Evolutionary conservation across 2,888 invertebrate species (phyloP).

Genomic region (Buathra laborator): DNA sequence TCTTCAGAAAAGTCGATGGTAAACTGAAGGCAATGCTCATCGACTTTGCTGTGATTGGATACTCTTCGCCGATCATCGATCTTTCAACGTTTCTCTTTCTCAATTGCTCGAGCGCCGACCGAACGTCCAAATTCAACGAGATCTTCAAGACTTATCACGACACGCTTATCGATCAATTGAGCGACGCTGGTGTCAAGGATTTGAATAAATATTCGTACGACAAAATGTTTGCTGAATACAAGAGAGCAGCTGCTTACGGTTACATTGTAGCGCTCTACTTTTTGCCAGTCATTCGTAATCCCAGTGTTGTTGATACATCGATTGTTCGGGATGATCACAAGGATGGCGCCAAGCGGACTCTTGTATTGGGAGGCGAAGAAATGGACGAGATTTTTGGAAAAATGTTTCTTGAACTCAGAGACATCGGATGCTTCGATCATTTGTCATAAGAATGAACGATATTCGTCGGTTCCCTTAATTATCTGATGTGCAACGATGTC

Average conservation of each 20-base stretch:
- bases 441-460: neutral
- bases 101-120: slow-evolving; percentile 52
- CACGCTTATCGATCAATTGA: slow-evolving; percentile 69
- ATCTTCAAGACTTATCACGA: slow-evolving; percentile 77
- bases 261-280: slow-evolving; percentile 75
- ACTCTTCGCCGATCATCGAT: slow-evolving; percentile 79
- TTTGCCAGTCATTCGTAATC: slow-evolving; percentile 63
- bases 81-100: slow-evolving; percentile 78
- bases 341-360: neutral
- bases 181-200: slow-evolving; percentile 69
- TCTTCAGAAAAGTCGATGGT: slow-evolving; percentile 71
- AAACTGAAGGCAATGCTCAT: slow-evolving; percentile 70
- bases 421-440: slow-evolving; percentile 47
- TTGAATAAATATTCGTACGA: slow-evolving; percentile 75
- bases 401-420: slow-evolving; percentile 76
- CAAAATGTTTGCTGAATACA: slow-evolving; percentile 76
- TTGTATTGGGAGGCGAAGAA: slow-evolving; percentile 73
- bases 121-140: slow-evolving; percentile 64
- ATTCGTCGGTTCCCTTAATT: no score
- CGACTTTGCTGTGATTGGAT: slow-evolving; percentile 78
- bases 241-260: slow-evolving; percentile 74
- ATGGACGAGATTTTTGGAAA: slow-evolving; percentile 76
- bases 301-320: neutral
- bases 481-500: no score
- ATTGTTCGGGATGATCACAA: fast-evolving